Evolutionary conservation across 2,113 vertebrate species (phyloP), one percentile per base, ranked within the genome.

Genomic region (Ailurus styani): DNA sequence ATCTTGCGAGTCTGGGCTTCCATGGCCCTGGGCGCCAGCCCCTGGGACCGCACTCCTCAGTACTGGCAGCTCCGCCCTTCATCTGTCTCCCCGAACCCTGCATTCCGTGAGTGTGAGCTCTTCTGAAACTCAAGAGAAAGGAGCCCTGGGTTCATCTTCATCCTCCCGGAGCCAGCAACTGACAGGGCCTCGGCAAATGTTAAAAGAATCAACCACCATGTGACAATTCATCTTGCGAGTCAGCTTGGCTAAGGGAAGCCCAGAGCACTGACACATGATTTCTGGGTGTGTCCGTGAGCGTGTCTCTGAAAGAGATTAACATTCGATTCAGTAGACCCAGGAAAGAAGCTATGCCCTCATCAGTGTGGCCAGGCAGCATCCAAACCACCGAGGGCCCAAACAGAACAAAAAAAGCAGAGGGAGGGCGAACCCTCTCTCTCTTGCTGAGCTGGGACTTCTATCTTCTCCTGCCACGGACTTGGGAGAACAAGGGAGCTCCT

Each of bases 71-170:
- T 20, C 27, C 21, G 13, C 13, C 7, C 72, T 0, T 2, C 6
- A 1, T 20, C 45, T 15, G 0, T 20, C 37, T 42, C 40, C 23
- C 25, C 2, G 0, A 17, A 0, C 17, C 47, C 31, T n/a, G 25
- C 40, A 0, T 0, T 15, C 64, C 25, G 5, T 47, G 52, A 66
- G 68, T 18, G 4, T 2, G 18, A 79, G 34, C 50, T 37, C 40
- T 60, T 66, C 20, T 0, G 34, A 40, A 57, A 34, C 47, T 82
- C 66, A 64, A 34, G 45, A 54, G 45, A 18, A 42, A 73, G 9
- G 9, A 25, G 0, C 15, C 5, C 57, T 0, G 1, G 70, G n/a
- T 87, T 27, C 4, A 2, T 6, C 64, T n/a, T 54, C 40, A 18
- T 15, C 75, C 70, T 21, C 25, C 42, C 5, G 3, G n/a, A 60